Base-by-base conservation (phyloP, 2,888 invertebrate genomes). In the Euzophera pinguis region DNA sequence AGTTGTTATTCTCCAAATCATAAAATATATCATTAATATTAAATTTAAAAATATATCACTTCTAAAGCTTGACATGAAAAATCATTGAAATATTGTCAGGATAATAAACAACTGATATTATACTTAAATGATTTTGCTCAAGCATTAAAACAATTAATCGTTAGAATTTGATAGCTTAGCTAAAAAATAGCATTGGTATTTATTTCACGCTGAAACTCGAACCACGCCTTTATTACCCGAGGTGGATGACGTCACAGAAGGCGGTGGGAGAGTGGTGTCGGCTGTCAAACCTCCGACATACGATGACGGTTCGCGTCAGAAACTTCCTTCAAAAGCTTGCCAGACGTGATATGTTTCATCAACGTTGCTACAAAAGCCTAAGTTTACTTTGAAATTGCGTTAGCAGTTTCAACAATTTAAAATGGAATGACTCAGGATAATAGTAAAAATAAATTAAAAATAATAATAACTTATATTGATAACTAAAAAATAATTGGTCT, bases 221-320 rank as follows among this genome's bases (percentile, higher is more conserved):
- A 32, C 45, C 14, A 14, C 3, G 0, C 3, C 32, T 32, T 62
- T 65, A 65, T 61, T 61, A 56, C 51, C 57, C 45, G 29, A 55
- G 63, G 62, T 53, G 58, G 61, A 61, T 81, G 81, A 81, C 78
- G 79, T 81, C 78, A 83, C 53, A 54, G 64, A 56, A 59, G 59
- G 60, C 60, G 57, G 58, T 61, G 59, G 64, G 64, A 64, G 69
- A 61, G 65, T 60, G 70, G 70, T 73, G 78, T 77, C 65, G 65
- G 71, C 75, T 83, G 82, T 84, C 81, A 84, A 78, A 78, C 69
- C 61, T 76, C 74, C 80, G 82, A 84, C 77, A 76, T 75, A 75
- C 81, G 81, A 80, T 81, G 84, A 85, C 73, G 73, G 73, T 70
- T 65, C 69, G 64, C 68, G 72, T 76, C 73, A 70, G 71, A 74